Evolutionary conservation across 2,113 vertebrate species (phyloP).

Genomic region (Danio rerio): DNA sequence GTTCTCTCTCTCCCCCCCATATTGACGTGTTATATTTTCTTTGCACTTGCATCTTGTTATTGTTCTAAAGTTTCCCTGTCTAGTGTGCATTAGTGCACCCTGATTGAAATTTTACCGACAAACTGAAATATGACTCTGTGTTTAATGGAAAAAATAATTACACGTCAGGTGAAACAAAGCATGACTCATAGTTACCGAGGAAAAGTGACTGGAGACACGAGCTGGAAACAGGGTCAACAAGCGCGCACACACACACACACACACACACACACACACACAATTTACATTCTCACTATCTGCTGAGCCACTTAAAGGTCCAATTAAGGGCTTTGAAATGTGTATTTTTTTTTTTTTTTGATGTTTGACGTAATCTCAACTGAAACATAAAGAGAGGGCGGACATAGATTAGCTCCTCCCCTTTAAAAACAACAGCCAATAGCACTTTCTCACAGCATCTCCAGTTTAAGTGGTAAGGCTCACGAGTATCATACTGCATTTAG

Average conservation of each 20-base stretch:
- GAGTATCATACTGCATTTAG: no score
- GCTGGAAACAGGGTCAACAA: conserved; percentile 76
- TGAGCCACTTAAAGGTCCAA: background rate
- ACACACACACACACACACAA: conserved; percentile 26
- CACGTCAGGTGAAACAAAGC: conserved; percentile 84
- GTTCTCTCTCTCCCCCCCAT: conserved; percentile 71
- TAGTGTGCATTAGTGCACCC: conserved; percentile 76
- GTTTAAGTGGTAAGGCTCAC: no score
- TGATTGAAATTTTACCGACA: conserved; percentile 84
- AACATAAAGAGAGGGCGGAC: no score
- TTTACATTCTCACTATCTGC: background rate
- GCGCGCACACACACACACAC: conserved; percentile 20
- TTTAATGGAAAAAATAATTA: conserved; percentile 89
- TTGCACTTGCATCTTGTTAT: conserved; percentile 80
- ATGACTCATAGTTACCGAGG: conserved; percentile 79
- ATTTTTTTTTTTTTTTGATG: no score
- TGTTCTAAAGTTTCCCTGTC: conserved; percentile 81
- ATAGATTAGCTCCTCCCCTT: no score
- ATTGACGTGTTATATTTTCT: conserved; percentile 82
- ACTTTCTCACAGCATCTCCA: no score
- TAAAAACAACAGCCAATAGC: no score
- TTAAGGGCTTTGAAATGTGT: no score
- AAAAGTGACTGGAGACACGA: conserved; percentile 80
- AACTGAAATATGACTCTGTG: conserved; percentile 82
- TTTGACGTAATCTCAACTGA: no score